phyloP scores from a whole-genome alignment of 1,140 invertebrate species.

The Apis dorsata region DNA sequence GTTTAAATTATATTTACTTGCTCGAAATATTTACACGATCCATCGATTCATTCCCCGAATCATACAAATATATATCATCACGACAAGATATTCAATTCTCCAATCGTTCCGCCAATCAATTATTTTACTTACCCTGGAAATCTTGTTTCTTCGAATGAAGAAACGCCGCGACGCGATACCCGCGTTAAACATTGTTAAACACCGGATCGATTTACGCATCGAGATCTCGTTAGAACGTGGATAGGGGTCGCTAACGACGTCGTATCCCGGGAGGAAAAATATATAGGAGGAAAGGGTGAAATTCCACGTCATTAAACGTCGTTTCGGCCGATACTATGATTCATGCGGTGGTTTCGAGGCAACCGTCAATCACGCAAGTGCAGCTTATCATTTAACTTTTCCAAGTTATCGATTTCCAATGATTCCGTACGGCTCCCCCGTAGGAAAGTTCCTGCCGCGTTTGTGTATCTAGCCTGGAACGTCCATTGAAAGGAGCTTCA shows the following conservation, averaged over 20 bases:
- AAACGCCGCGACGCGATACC: neutral
- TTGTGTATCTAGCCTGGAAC: neutral
- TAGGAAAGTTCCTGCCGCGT: neutral
- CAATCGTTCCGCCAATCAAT: too few relatives aligned
- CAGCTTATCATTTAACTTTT: constrained; percentile 36
- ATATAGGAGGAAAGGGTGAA: neutral
- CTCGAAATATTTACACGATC: too few relatives aligned
- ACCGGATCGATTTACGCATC: neutral
- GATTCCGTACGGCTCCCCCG: neutral
- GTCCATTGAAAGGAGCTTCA: constrained; percentile 31
- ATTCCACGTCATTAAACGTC: constrained; percentile 39
- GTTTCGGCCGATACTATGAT: constrained; percentile 21
- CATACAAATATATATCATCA: too few relatives aligned
- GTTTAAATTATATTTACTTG: too few relatives aligned
- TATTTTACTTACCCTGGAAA: neutral
- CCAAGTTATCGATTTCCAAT: constrained; percentile 43
- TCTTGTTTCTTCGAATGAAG: neutral
- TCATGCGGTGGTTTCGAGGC: constrained; percentile 6
- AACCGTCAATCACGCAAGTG: constrained; percentile 28
- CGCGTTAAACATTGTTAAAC: neutral
- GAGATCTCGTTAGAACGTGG: neutral
- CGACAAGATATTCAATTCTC: too few relatives aligned
- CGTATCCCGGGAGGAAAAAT: neutral
- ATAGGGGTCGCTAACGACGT: neutral
- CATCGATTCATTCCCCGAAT: too few relatives aligned